phyloP scores from a whole-genome alignment of 2,797 vertebrate species.

The Etheostoma perlongum region DNA sequence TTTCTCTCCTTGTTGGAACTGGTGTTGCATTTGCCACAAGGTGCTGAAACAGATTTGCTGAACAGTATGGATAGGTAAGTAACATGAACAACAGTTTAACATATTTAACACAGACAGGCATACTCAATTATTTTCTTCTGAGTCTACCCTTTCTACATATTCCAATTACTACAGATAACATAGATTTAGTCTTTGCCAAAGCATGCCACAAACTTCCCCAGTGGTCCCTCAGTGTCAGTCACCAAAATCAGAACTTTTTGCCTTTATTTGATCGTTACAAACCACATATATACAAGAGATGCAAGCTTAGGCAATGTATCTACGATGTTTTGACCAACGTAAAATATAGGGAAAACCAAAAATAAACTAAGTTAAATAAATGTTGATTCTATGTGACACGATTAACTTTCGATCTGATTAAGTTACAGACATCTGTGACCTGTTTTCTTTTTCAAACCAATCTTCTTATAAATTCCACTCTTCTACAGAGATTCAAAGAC shows the following conservation, averaged over 20 bases:
- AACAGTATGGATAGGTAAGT: slow-evolving; percentile 91
- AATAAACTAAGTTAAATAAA: neutral
- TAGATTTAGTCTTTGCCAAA: neutral
- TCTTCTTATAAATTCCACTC: neutral
- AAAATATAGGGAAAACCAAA: neutral
- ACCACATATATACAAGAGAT: neutral
- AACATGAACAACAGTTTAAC: neutral
- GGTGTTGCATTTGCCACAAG: slow-evolving; percentile 89
- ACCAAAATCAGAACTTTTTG: neutral
- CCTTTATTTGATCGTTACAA: neutral
- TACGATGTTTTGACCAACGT: neutral
- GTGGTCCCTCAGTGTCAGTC: neutral
- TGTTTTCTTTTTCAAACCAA: neutral
- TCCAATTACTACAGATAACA: neutral
- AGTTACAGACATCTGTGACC: neutral
- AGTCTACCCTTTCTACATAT: neutral
- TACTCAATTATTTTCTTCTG: neutral
- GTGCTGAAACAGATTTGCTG: slow-evolving; percentile 89
- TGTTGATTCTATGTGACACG: neutral
- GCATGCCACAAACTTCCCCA: neutral
- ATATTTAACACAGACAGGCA: neutral
- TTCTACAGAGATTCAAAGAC: neutral
- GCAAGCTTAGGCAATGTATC: neutral
- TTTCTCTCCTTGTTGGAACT: slow-evolving; percentile 86
- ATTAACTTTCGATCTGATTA: neutral